These are phyloP conservation scores for Drosophila longiperda DNA, from an alignment of 2,888 invertebrate genomes.

Conservation along the genomic window DNA sequence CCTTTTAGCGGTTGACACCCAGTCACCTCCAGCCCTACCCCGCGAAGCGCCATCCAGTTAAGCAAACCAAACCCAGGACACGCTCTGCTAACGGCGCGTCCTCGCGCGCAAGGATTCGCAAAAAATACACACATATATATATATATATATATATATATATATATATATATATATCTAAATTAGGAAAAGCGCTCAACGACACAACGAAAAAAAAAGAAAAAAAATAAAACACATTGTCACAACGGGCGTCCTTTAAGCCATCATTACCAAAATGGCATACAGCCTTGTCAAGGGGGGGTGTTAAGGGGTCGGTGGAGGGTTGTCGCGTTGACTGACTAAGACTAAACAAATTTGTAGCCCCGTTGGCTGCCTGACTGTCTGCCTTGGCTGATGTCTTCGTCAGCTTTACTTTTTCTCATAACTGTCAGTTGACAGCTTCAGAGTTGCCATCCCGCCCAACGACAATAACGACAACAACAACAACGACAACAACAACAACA, in stretches of 20 bases:
- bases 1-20: constrained; percentile 78
- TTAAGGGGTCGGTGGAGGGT: background rate
- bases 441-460: constrained; percentile 53
- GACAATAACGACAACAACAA: background rate
- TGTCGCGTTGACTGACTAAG: constrained; percentile 57
- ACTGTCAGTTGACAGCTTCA: constrained; percentile 76
- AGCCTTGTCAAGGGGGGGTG: constrained; percentile 15
- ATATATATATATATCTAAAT: background rate
- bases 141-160: background rate
- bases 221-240: constrained; percentile 69
- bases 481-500: background rate
- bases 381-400: constrained; percentile 72
- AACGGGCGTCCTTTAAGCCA: constrained; percentile 76
- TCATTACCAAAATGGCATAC: constrained; percentile 77
- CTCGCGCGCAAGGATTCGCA: constrained; percentile 62
- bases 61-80: constrained; percentile 63
- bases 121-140: constrained; percentile 8
- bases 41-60: constrained; percentile 17
- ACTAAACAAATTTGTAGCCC: constrained; percentile 76
- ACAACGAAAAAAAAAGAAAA: constrained; percentile 10
- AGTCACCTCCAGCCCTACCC: background rate
- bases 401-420: constrained; percentile 79
- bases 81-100: constrained; percentile 75
- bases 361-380: constrained; percentile 34
- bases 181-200: background rate